A percentile compares a stretch with the other conserved stretches of the same genome.
Conservation (phyloP, 2,797 vertebrate genomes). For the Buphagus erythrorhynchus region DNA sequence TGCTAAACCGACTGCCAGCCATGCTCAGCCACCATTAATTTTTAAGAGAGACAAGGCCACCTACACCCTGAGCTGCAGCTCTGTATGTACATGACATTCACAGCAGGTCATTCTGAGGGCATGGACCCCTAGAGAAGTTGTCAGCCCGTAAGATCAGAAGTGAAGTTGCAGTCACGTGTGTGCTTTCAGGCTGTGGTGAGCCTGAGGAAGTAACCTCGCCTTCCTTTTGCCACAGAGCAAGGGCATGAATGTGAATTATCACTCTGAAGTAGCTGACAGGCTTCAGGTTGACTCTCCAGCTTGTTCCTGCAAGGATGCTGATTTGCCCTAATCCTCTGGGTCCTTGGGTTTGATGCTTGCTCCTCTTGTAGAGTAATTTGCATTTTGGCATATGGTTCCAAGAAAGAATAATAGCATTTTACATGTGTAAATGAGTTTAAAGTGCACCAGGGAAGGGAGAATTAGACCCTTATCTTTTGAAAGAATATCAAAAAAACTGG, state of each 20-base stretch:
- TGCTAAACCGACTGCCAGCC: background rate
- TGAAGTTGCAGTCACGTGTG: rapidly evolving
- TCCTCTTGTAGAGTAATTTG: background rate
- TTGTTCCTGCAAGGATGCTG: background rate
- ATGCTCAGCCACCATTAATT: background rate
- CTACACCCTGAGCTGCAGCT: rapidly evolving
- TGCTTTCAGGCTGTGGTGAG: background rate
- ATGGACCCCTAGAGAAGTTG: background rate
- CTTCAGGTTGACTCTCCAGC: background rate
- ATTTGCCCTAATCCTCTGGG: background rate
- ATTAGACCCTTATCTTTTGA: background rate
- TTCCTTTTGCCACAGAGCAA: background rate
- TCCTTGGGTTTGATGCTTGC: background rate
- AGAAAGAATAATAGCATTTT: conserved; percentile 1
- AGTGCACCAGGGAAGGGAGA: background rate
- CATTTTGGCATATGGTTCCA: background rate
- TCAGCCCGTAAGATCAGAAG: background rate
- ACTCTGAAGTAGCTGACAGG: background rate
- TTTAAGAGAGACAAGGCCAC: background rate
- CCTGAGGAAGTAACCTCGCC: background rate
- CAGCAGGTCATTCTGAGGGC: background rate
- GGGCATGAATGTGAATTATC: background rate
- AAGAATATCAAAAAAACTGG: background rate
- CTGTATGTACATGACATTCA: rapidly evolving
- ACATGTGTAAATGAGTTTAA: background rate